These are phyloP conservation scores for Stenolophus ochropezus DNA, from an alignment of 2,888 invertebrate genomes.

Conservation along the genomic window DNA sequence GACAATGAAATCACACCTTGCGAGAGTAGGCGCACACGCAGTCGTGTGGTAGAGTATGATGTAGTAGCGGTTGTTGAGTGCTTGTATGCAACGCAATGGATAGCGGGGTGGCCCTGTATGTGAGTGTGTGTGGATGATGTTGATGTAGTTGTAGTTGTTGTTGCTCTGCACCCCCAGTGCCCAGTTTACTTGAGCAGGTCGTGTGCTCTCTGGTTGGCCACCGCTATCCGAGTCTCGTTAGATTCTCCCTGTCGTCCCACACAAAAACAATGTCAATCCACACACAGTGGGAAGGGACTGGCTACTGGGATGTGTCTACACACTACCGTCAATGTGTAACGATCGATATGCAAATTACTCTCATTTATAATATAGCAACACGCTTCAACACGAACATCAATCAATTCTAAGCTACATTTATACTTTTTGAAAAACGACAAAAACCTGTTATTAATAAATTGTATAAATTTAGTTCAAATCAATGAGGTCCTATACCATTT, in stretches of 20 bases:
- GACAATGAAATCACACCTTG: constrained; percentile 51
- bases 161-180: constrained; percentile 64
- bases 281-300: constrained; percentile 29
- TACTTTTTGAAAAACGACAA: too few relatives aligned
- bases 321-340: constrained; percentile 24
- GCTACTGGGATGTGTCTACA: constrained; percentile 17
- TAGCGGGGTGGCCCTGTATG: constrained; percentile 62
- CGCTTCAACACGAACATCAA: background rate
- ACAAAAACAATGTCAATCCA: constrained; percentile 57
- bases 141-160: constrained; percentile 67
- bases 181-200: constrained; percentile 91
- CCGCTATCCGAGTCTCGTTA: constrained; percentile 96
- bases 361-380: background rate
- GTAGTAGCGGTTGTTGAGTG: constrained; percentile 68
- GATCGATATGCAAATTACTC: background rate
- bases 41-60: constrained; percentile 68
- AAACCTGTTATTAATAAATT: too few relatives aligned
- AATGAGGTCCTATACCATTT: too few relatives aligned
- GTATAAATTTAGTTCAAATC: too few relatives aligned
- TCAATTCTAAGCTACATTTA: background rate
- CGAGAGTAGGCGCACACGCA: background rate
- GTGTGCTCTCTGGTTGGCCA: constrained; percentile 97
- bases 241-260: constrained; percentile 82
- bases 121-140: constrained; percentile 67
- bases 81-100: constrained; percentile 51